Evolutionary conservation across 2,797 vertebrate species (phyloP).

Genomic region (Crax fasciolata): DNA sequence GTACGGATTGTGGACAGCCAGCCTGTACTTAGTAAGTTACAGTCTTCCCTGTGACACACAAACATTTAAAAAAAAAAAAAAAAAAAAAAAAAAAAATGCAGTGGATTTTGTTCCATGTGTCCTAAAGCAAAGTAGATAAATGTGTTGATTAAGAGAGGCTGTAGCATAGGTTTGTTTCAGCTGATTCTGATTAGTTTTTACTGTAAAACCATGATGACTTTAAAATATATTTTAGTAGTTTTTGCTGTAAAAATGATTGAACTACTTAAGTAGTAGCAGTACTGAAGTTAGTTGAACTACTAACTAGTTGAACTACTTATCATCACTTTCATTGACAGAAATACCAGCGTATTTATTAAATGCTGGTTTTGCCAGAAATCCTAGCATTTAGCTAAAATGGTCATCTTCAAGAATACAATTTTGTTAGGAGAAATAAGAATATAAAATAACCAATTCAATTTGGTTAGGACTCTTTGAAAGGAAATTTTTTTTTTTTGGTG

Average conservation of each 20-base stretch:
- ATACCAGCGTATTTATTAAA: background rate
- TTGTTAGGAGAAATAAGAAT: background rate
- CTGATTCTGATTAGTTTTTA: background rate
- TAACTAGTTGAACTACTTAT: background rate
- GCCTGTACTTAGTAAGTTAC: slow-evolving; percentile 80
- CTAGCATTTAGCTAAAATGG: background rate
- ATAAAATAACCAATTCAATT: background rate
- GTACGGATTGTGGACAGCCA: slow-evolving; percentile 79
- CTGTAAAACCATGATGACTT: background rate
- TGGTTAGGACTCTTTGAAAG: background rate
- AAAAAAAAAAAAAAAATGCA: background rate
- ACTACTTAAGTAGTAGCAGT: background rate
- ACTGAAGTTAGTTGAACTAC: background rate
- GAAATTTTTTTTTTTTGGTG: background rate
- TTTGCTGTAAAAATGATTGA: background rate
- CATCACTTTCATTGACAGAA: background rate
- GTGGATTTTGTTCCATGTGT: background rate
- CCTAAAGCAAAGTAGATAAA: background rate
- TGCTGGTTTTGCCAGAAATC: background rate
- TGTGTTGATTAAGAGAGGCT: background rate
- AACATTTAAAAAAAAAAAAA: background rate
- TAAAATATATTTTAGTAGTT: background rate
- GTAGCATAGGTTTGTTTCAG: background rate
- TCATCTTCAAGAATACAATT: background rate
- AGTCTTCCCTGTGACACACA: background rate